Evolutionary conservation across 2,797 vertebrate genomes (phyloP).

Genomic region (Phoebastria nigripes): DNA sequence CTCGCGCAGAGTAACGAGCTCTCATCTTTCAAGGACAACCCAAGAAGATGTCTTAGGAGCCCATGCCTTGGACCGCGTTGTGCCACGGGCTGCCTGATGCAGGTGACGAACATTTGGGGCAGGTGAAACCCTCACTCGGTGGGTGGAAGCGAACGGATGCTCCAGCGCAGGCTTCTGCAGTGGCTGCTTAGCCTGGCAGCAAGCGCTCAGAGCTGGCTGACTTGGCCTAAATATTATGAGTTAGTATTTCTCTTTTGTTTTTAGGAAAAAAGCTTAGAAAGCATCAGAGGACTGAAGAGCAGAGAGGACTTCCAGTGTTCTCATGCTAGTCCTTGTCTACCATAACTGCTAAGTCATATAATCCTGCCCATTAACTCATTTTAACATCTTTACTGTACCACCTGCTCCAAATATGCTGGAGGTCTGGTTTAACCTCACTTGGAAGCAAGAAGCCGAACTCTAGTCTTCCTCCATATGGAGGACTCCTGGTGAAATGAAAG

Average conservation of each 20-base stretch:
- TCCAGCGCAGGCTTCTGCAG: background rate
- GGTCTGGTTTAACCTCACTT: background rate
- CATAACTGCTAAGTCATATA: background rate
- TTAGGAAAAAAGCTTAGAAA: background rate
- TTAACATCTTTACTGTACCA: background rate
- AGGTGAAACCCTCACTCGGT: rapidly evolving
- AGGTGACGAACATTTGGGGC: rapidly evolving
- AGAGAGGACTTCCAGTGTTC: background rate
- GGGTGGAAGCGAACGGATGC: background rate
- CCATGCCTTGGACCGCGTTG: rapidly evolving
- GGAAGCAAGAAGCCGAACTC: background rate
- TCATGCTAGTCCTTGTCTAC: background rate
- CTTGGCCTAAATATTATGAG: background rate
- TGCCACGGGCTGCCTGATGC: background rate
- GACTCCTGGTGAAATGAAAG: background rate
- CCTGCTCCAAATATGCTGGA: background rate
- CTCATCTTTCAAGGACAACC: background rate
- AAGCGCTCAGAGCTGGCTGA: rapidly evolving
- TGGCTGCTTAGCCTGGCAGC: background rate
- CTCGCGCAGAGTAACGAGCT: background rate
- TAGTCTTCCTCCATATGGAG: background rate
- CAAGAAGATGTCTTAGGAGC: background rate
- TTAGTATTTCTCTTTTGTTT: background rate
- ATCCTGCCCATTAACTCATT: background rate
- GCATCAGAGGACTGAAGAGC: background rate